Base-by-base conservation (phyloP, 2,797 vertebrate genomes). In the Gadopsis marmoratus region DNA sequence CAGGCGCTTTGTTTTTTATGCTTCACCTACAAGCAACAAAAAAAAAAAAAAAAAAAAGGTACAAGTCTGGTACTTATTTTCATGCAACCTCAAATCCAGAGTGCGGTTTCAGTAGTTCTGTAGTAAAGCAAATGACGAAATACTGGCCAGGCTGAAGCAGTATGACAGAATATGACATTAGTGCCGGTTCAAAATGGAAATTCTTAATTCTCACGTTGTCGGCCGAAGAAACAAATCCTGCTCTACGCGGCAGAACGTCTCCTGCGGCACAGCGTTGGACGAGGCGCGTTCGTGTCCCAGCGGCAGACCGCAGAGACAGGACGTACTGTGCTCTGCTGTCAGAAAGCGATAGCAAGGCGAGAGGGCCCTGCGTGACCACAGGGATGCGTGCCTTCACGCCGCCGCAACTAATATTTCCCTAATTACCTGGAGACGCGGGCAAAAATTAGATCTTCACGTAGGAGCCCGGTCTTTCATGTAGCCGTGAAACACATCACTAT, bases 401-500 rank as follows among this genome's bases (percentile, higher is more conserved):
- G 64, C 83, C 74, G 71, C 68, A 69, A 88, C 88, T 88, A 86
- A 91, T 87, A 84, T 84, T 62, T 82, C 74, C 67, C 84, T n/a
- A 86, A 89, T 94, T 89, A 90, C 63, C 79, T 77, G 4, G 50
- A 82, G 81, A 85, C 84, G 60, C 86, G 71, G 80, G 84, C 78
- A 21, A 43, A 74, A 81, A 54, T 1, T 43, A 76, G 56, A 63
- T 77, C 78, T 73, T 83, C 47, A 1, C 59, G 37, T 45, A 58
- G 64, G 67, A 65, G 88, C 56, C n/a, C 31, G 21, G 74, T 9
- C 65, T 76, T 68, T 83, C 75, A 11, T 60, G 86, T 45, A 70
- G 89, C 75, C 72, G 76, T 31, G 63, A 74, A 84, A 86, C 41
- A 70, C 62, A 45, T 75, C 45, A 7, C 75, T 4, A 86, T 90